A percentile compares a stretch with the other conserved stretches of the same genome.
Conservation (phyloP, 2,888 invertebrate genomes). For the Drosophila meridionalis region DNA sequence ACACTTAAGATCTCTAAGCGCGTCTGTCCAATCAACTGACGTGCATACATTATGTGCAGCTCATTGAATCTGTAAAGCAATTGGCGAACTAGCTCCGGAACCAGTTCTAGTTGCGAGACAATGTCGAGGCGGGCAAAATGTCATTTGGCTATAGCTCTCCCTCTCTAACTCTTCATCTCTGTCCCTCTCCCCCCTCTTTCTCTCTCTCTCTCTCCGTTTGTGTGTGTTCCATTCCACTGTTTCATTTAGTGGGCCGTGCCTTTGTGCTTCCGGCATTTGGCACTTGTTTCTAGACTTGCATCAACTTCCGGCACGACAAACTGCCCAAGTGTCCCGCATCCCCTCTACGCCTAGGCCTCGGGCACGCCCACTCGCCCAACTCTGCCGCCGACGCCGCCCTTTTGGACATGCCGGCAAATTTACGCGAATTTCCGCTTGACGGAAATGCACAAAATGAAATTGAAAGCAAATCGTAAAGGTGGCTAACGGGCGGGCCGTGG, state of each 20-base stretch:
- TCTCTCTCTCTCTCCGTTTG: neutral
- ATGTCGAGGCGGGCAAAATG: constrained; percentile 33
- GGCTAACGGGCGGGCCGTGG: neutral
- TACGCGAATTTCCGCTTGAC: constrained; percentile 78
- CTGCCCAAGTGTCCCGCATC: constrained; percentile 14
- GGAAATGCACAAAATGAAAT: constrained; percentile 80
- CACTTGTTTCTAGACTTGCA: constrained; percentile 80
- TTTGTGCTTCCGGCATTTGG: constrained; percentile 76
- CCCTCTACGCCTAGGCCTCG: neutral
- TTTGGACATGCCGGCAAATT: constrained; percentile 75
- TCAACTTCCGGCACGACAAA: constrained; percentile 67
- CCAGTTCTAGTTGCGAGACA: neutral
- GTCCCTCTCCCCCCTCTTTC: neutral
- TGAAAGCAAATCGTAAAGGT: constrained; percentile 48
- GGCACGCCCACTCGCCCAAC: neutral
- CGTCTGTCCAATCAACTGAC: constrained; percentile 40
- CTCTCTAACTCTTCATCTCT: neutral
- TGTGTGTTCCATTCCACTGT: constrained; percentile 6
- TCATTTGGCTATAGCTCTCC: constrained; percentile 48
- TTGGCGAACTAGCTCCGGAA: constrained; percentile 7
- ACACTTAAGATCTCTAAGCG: neutral
- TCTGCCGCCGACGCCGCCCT: neutral
- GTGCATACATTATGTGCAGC: constrained; percentile 37
- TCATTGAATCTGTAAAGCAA: constrained; percentile 43
- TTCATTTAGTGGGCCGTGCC: constrained; percentile 37